Evolutionary conservation across 2,113 vertebrate genomes (phyloP).

Genomic region (Cranoglanis bouderius): DNA sequence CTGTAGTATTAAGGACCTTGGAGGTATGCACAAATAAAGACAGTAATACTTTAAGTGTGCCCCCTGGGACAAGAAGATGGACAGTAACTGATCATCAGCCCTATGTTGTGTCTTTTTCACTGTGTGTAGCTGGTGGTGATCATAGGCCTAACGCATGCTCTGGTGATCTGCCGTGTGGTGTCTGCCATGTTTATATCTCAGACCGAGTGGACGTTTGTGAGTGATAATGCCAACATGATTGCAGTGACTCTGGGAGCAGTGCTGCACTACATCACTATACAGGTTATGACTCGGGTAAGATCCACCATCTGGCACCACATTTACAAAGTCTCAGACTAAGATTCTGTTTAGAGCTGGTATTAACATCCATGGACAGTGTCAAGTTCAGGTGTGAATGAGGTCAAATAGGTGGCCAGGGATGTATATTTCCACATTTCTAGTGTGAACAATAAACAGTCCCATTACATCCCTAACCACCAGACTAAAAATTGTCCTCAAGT

Average conservation of each 20-base stretch:
- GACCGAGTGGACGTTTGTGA: conserved; percentile 60
- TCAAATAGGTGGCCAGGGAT: neutral
- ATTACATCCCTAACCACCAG: neutral
- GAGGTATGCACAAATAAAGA: neutral
- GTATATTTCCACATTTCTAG: neutral
- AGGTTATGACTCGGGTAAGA: conserved; percentile 81
- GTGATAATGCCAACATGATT: conserved; percentile 69
- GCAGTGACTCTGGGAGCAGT: conserved; percentile 80
- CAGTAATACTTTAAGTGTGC: neutral
- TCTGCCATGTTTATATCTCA: conserved; percentile 67
- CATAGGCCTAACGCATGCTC: conserved; percentile 79
- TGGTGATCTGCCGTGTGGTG: conserved; percentile 86
- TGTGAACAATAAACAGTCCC: neutral
- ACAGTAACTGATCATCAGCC: neutral
- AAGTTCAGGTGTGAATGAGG: neutral
- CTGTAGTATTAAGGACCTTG: neutral
- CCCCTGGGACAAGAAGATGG: neutral
- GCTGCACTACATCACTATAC: conserved; percentile 86
- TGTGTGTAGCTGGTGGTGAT: conserved; percentile 80
- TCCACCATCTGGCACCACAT: neutral
- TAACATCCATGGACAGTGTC: neutral
- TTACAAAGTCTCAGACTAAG: neutral
- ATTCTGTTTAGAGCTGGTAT: neutral
- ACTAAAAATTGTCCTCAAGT: neutral
- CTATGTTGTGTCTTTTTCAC: conserved; percentile 2